Conservation (phyloP, 2,888 invertebrate species). For the Hydropsyche betteni region DNA sequence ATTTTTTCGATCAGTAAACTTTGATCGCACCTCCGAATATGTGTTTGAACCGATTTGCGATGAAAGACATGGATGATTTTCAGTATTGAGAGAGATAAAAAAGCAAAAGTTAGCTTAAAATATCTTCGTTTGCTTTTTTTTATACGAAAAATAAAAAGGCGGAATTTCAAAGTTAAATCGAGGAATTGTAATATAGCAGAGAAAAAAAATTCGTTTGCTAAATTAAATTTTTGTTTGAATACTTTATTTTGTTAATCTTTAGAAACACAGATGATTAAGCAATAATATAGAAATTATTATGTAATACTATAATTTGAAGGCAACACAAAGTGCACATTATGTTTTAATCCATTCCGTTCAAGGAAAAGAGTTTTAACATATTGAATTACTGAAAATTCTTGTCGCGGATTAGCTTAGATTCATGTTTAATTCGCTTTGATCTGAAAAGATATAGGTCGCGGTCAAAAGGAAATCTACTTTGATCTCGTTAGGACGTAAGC, state of each 20-base stretch:
- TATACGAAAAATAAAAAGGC: no score
- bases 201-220: no score
- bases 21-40: slow-evolving; percentile 12
- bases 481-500: slow-evolving; percentile 24
- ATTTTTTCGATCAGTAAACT: slow-evolving; percentile 33
- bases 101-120: no score
- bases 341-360: background rate
- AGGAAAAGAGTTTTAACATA: slow-evolving; percentile 17
- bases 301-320: no score
- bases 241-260: no score
- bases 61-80: slow-evolving; percentile 8
- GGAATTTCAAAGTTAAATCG: no score
- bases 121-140: no score
- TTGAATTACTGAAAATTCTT: background rate
- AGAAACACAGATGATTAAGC: no score
- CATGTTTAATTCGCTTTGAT: slow-evolving; percentile 27
- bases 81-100: background rate
- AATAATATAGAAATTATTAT: no score
- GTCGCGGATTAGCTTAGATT: slow-evolving; percentile 10
- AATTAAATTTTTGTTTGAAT: no score
- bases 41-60: background rate
- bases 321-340: background rate
- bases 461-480: slow-evolving; percentile 26
- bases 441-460: slow-evolving; percentile 30
- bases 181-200: no score